Base-by-base conservation (phyloP, 2,888 invertebrate species). In the Lasioglossum morio region DNA sequence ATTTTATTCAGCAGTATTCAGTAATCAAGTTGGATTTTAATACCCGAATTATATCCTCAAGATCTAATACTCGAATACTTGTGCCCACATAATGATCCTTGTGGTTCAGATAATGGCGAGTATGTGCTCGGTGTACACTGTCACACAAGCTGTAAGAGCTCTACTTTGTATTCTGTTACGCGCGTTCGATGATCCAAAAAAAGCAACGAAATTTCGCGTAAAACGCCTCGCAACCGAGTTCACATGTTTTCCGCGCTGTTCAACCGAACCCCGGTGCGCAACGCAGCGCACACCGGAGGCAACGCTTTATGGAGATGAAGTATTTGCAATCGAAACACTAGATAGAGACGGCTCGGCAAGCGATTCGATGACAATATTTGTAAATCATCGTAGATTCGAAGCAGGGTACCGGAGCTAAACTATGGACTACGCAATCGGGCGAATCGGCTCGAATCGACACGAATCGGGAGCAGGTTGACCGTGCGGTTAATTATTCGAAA, bases 401-500 rank as follows among this genome's bases (percentile, higher is more conserved):
- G 37, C 48, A 4, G 30, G n/a, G 12, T 12, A 57, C 37, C 46
- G 46, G 16, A 14, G n/a, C 19, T 70, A 66, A 70, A 79, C 78
- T 66, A 72, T 74, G 63, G 60, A 74, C 72, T 72, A 43, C 23
- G 75, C 77, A 82, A 85, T 80, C 80, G 76, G 60, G 43, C 48
- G 72, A 80, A 37, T 37, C 66, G 66, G 37, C 23, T 1, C 34
- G 66, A 30, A 80, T 86, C 82, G 82, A 19, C 23, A 12, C 34
- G 69, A 63, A 80, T 86, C 82, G 82, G 23, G 60, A 46, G 80
- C 69, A 78, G 57, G 74, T 66, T 77, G 72, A 81, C 57, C 74
- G 66, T 57, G 72, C 72, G 90, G 87, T 92, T 93, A 93, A 93
- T 93, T 92, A 93, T 90, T 89, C 91, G 91, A 91, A 92, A 92